phyloP scores from a whole-genome alignment of 2,888 invertebrate species.

The Rhopalosiphum nymphaeae region DNA sequence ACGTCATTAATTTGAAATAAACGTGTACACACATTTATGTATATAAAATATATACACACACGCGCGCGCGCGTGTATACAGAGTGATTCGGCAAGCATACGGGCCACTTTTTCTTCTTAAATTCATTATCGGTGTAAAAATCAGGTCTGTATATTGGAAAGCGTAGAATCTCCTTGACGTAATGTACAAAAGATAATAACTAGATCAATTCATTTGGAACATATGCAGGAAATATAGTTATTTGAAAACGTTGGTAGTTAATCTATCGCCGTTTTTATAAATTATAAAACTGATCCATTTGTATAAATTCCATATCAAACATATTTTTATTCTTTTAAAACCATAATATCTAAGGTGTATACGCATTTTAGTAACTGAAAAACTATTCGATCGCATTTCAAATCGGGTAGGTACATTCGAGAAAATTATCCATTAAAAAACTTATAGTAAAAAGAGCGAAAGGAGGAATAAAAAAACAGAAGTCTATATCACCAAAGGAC shows the following conservation, averaged over 20 bases:
- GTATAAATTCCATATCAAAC: neutral
- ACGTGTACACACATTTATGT: neutral
- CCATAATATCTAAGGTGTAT: no score
- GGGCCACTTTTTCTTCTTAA: neutral
- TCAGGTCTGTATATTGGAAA: no score
- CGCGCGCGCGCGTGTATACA: neutral
- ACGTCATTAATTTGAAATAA: constrained; percentile 43
- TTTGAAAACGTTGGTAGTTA: neutral
- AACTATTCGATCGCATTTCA: neutral
- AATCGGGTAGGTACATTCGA: neutral
- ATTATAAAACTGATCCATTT: neutral
- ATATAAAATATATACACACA: neutral
- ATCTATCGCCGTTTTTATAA: neutral
- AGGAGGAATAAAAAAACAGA: neutral
- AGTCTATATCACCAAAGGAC: neutral
- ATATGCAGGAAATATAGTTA: neutral
- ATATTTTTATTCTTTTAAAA: neutral
- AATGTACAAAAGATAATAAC: no score
- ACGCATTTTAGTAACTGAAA: neutral
- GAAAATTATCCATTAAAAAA: neutral
- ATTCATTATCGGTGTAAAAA: no score
- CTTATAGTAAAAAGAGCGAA: neutral
- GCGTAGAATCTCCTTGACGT: no score
- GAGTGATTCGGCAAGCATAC: neutral
- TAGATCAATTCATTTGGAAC: neutral